phyloP scores from a whole-genome alignment of 2,888 invertebrate species.

The Temnothorax rugatulus region DNA sequence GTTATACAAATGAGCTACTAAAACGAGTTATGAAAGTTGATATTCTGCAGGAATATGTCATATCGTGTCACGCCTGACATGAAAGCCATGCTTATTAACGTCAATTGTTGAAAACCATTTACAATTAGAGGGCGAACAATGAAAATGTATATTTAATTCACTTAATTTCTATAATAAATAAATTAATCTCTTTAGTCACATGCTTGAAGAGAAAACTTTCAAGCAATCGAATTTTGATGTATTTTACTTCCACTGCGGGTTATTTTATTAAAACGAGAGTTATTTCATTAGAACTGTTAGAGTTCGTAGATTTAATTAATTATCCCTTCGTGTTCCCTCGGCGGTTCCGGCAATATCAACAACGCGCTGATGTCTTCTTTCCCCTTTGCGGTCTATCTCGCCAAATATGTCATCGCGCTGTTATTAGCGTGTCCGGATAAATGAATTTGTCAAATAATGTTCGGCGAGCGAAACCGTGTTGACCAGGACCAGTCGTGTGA shows the following conservation, averaged over 20 bases:
- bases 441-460: not conserved
- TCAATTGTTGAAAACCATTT: slow-evolving; percentile 5
- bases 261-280: slow-evolving; percentile 23
- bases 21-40: not conserved
- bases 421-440: not conserved
- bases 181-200: not conserved
- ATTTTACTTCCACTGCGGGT: not conserved
- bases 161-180: slow-evolving; percentile 15
- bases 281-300: slow-evolving; percentile 7
- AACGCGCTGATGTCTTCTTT: not conserved
- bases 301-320: slow-evolving; percentile 29
- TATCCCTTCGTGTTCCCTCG: not conserved
- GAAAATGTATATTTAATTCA: slow-evolving; percentile 10
- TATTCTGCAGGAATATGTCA: slow-evolving; percentile 1
- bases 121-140: not conserved
- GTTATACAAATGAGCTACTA: slow-evolving; percentile 6
- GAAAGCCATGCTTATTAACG: slow-evolving; percentile 12
- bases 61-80: not conserved
- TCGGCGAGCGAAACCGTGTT: not conserved
- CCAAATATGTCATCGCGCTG: not conserved
- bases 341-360: not conserved
- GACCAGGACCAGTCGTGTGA: not conserved
- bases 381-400: not conserved
- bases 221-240: not conserved
- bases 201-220: not conserved